phyloP scores from a whole-genome alignment of 1,140 invertebrate genomes.

The Bombus haemorrhoidalis region DNA sequence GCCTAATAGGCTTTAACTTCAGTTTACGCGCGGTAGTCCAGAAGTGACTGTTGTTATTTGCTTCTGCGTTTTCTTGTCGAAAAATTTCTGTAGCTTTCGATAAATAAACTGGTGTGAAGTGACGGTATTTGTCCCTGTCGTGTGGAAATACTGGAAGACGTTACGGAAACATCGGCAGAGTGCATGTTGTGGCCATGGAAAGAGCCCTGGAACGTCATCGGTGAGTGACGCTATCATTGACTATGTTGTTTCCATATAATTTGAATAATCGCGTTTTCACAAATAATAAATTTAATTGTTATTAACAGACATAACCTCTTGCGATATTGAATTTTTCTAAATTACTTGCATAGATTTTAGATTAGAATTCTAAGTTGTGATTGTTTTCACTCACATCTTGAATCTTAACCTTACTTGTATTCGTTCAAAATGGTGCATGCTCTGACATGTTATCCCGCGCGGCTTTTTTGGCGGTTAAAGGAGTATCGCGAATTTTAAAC shows the following conservation, averaged over 20 bases:
- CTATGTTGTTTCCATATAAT: neutral
- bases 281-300: neutral
- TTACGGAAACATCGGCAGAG: neutral
- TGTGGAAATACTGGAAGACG: neutral
- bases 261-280: neutral
- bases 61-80: neutral
- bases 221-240: constrained; percentile 18
- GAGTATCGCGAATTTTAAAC: neutral
- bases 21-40: constrained; percentile 20
- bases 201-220: neutral
- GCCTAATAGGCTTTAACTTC: neutral
- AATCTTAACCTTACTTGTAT: neutral
- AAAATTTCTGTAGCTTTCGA: neutral
- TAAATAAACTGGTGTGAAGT: neutral
- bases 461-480: constrained; percentile 11
- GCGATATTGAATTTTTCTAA: no score
- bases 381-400: neutral
- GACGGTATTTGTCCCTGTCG: neutral
- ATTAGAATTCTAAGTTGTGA: no score
- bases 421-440: constrained; percentile 7
- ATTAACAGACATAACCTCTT: neutral
- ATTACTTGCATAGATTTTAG: neutral
- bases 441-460: constrained; percentile 8
- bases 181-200: constrained; percentile 35
- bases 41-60: neutral